Base-by-base conservation (phyloP, 2,797 vertebrate genomes). In the Epinephelus coioides region DNA sequence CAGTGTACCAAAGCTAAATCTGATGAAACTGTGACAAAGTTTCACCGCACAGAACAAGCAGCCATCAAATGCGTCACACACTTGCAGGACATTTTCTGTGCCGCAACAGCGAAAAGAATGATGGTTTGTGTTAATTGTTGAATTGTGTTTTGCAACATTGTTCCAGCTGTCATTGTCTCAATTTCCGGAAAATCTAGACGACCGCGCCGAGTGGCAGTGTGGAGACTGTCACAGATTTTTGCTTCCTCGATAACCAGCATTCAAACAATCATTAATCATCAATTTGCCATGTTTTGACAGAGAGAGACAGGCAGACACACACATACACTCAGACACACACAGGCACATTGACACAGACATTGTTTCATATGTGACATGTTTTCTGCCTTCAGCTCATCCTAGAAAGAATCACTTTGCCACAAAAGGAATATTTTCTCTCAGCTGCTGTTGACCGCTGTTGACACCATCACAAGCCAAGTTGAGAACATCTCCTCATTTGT, bases 1-100 rank as follows among this genome's bases (percentile, higher is more conserved):
- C 84, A 92, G 84, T 95, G 90, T 87, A 92, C 85, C 79, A 91
- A 91, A 93, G 78, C 76, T 68, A 73, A 91, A 92, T 87, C 87
- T 84, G 79, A 92, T 88, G 90, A 73, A 81, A 76, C 85, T 83
- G 68, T 87, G 89, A 90, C 86, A 88, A 87, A 89, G 76, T 90
- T 84, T 69, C 86, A 84, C 76, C 85, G 46, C 88, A 88, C 85
- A 82, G 83, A 59, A 85, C 82, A 61, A 88, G 76, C 76, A 76
- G 86, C 73, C 79, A 63, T 84, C 79, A 23, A 60, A 88, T 75
- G 77, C 46, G 68, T 85, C 76, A 56, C 60, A 23, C 56, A 74
- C 17, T 73, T 17, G 17, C 1, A 2, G 62, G 40, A 6, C 5
- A n/a, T 49, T 69, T 59, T 79, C 47, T 47, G 19, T 49, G 46